Evolutionary conservation across 2,113 vertebrate species (phyloP).

Genomic region (Ageneiosus marmoratus): DNA sequence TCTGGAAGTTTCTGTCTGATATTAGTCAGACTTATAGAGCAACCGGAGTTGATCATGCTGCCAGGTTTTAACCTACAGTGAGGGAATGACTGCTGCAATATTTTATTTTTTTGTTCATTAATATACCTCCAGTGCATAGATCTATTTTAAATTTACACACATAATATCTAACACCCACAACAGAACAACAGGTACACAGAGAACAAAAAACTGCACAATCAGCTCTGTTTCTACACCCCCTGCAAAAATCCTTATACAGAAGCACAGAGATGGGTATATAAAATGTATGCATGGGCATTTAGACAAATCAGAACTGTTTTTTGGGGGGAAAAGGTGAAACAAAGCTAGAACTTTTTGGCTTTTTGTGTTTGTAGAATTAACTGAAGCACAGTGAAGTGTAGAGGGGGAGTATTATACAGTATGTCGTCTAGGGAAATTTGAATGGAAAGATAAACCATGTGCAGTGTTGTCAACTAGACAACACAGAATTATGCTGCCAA

Average conservation of each 20-base stretch:
- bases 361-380: background rate
- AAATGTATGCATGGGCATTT: background rate
- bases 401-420: background rate
- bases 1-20: conserved; percentile 39
- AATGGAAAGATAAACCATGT: background rate
- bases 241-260: background rate
- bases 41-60: background rate
- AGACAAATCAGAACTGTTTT: background rate
- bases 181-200: background rate
- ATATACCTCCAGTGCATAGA: background rate
- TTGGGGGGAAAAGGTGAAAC: background rate
- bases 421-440: background rate
- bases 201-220: background rate
- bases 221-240: background rate
- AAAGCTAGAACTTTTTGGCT: background rate
- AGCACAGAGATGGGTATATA: background rate
- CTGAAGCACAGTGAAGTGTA: background rate
- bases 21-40: conserved; percentile 44
- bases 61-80: background rate
- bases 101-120: background rate
- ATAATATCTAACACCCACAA: background rate
- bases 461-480: background rate
- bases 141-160: background rate
- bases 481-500: background rate
- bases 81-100: background rate